Base-by-base conservation (phyloP, 1,140 invertebrate genomes). In the Orius laevigatus region DNA sequence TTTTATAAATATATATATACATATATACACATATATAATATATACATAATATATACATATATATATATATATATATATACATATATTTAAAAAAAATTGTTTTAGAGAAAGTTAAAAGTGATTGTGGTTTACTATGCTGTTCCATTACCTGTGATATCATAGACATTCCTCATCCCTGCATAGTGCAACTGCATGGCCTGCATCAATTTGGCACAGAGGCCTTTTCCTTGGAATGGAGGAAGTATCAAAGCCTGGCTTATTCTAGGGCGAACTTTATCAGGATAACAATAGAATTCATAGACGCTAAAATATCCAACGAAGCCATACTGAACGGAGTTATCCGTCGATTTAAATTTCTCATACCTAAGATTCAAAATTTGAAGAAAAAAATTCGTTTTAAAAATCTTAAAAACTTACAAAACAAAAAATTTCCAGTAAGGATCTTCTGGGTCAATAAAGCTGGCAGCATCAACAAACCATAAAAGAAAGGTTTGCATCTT, bases 271-370 rank as follows among this genome's bases (percentile, higher is more conserved):
- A 76, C 78, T 60, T 85, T 78, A 38, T 75, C 68, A 0, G 92
- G 92, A 67, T 95, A 95, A 1, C 86, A 84, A 63, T 92, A 98
- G 65, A 93, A 98, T 55, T 86, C 80, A 69, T 96, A 98, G 15
- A 93, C 79, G 0, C 90, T 90, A 31, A 80, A 75, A 66, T 91
- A 96, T 9, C 87, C 93, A 53, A 78, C 78, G 48, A 85, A 76
- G 31, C 79, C 79, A 60, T 87, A 90, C n/a, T 69, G 66, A 10
- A 59, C 55, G 5, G 65, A 58, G 10, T 81, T 79, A 58, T 79
- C 69, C 38, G 68, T 65, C 20, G 68, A 68, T 51, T 69, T 67
- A 58, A 81, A 86, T 59, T 82, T 87, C 65, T 93, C 88, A 67
- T 80, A 92, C 54, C 87, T 91, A 59, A 53, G 61, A 59, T 49